Evolutionary conservation across 2,797 vertebrate species (phyloP).

Genomic region (Pangasius sanitwongsei): DNA sequence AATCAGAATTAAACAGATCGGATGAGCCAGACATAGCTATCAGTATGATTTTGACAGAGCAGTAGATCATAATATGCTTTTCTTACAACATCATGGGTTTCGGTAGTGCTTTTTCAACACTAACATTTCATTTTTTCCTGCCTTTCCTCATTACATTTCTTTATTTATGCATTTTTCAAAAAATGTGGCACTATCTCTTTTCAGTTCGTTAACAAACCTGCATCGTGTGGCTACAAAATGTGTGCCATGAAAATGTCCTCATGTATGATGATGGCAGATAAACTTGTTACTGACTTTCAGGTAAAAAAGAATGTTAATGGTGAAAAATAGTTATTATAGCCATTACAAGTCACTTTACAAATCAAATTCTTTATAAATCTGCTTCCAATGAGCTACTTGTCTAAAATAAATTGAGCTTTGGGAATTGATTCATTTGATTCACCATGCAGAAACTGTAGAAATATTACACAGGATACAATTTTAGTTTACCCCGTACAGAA

Average conservation of each 20-base stretch:
- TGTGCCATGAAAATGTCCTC: not conserved
- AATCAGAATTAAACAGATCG: not conserved
- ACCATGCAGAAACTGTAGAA: not conserved
- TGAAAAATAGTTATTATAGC: not conserved
- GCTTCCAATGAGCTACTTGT: not conserved
- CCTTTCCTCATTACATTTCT: not conserved
- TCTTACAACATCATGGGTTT: not conserved
- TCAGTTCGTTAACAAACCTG: not conserved
- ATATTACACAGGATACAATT: not conserved
- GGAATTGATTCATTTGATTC: not conserved
- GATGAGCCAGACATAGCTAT: not conserved
- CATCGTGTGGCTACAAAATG: not conserved
- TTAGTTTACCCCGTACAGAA: not conserved
- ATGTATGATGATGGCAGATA: not conserved
- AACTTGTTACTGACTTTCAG: not conserved
- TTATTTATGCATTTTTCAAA: not conserved
- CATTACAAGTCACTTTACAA: not conserved
- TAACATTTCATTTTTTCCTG: not conserved
- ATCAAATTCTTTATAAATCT: not conserved
- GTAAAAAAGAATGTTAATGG: not conserved
- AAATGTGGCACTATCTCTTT: not conserved
- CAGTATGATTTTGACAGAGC: not conserved
- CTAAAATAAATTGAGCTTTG: not conserved
- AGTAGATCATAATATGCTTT: not conserved
- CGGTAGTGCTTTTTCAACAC: not conserved